Percentiles rank a stretch among this genome's conserved stretches.
These are phyloP conservation scores for Seriola rivoliana DNA, from an alignment of 2,113 vertebrate species.

Conservation along the genomic window DNA sequence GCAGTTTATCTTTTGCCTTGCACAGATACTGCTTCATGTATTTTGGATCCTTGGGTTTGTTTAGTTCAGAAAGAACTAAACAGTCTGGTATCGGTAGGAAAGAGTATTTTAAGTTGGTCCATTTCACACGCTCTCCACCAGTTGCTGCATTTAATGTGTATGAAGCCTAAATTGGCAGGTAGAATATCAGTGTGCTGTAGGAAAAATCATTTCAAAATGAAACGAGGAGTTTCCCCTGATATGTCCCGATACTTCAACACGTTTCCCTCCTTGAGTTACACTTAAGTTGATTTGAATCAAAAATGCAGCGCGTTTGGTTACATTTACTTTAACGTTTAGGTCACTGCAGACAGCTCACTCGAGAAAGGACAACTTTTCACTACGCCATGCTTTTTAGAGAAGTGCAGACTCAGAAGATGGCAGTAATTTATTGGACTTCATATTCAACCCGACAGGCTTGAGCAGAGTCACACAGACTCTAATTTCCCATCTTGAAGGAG, in stretches of 20 bases:
- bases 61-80: neutral
- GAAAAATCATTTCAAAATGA: neutral
- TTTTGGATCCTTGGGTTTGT: neutral
- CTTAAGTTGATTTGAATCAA: slow-evolving; percentile 44
- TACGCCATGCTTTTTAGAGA: neutral
- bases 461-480: slow-evolving; percentile 49
- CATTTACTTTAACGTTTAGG: slow-evolving; percentile 19
- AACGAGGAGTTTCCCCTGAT: slow-evolving; percentile 9
- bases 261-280: slow-evolving; percentile 26
- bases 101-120: neutral
- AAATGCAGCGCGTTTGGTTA: slow-evolving; percentile 10
- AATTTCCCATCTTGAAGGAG: slow-evolving; percentile 59
- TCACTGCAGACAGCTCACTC: slow-evolving; percentile 12
- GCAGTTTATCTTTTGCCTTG: too few relatives aligned
- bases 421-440: slow-evolving; percentile 56
- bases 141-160: neutral
- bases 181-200: neutral
- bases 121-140: neutral
- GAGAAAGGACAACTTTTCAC: slow-evolving; percentile 22
- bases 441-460: slow-evolving; percentile 35
- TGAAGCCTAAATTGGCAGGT: neutral
- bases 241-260: slow-evolving; percentile 25
- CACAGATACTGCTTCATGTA: neutral
- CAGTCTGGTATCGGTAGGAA: neutral
- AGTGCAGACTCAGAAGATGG: slow-evolving; percentile 9